phyloP scores from a whole-genome alignment of 2,888 invertebrate genomes.

The Rhingia campestris region DNA sequence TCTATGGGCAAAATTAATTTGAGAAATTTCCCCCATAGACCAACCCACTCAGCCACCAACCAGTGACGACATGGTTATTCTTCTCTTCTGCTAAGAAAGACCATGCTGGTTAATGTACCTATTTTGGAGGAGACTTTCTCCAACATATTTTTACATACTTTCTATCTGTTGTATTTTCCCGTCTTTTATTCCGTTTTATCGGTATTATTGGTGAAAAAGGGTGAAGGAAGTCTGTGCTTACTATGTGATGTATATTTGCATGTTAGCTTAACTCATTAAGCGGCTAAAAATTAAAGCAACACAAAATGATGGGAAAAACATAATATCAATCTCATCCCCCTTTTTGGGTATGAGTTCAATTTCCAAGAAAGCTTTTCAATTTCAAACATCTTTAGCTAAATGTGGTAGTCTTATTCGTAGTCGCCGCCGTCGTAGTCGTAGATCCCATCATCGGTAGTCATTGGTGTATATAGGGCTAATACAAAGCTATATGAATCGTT shows the following conservation, averaged over 20 bases:
- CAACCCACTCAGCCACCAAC: slow-evolving; percentile 32
- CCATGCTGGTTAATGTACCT: background rate
- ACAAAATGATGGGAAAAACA: slow-evolving; percentile 13
- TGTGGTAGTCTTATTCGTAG: slow-evolving; percentile 31
- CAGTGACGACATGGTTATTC: slow-evolving; percentile 23
- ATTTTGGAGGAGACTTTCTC: slow-evolving; percentile 33
- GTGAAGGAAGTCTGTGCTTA: slow-evolving; percentile 4
- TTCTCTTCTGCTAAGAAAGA: slow-evolving; percentile 1
- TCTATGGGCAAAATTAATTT: slow-evolving; percentile 9
- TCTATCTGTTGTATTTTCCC: slow-evolving; percentile 16
- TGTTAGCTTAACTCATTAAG: slow-evolving; percentile 11
- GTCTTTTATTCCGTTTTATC: slow-evolving; percentile 26
- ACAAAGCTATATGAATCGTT: slow-evolving; percentile 16
- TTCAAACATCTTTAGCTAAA: slow-evolving; percentile 29
- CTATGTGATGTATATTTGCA: background rate
- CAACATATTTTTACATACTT: background rate
- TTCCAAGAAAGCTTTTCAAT: slow-evolving; percentile 30
- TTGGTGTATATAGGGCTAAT: slow-evolving; percentile 14
- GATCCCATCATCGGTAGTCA: slow-evolving; percentile 14
- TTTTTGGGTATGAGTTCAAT: slow-evolving; percentile 14
- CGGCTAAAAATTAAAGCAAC: background rate
- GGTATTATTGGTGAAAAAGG: slow-evolving; percentile 18
- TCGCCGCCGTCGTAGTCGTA: slow-evolving; percentile 22
- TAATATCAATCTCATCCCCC: slow-evolving; percentile 13
- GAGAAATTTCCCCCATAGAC: slow-evolving; percentile 8